phyloP scores from a whole-genome alignment of 2,888 invertebrate species.

The Nysson spinosus region DNA sequence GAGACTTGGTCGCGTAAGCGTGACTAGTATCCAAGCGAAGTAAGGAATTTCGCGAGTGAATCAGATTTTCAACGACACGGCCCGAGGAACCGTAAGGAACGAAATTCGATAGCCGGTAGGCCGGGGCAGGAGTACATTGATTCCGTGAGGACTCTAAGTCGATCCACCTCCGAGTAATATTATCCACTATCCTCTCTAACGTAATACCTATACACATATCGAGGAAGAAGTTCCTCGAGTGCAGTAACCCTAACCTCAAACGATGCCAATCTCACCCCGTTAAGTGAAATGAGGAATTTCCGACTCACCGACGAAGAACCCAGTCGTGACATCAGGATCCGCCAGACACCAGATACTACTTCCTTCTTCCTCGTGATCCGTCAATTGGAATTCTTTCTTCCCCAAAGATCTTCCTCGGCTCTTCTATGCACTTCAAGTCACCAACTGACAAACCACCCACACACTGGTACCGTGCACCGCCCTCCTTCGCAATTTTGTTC shows the following conservation, averaged over 20 bases:
- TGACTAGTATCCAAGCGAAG: too few relatives aligned
- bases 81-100: not conserved
- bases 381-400: too few relatives aligned
- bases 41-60: too few relatives aligned
- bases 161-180: not conserved
- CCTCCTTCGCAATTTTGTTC: constrained; percentile 17
- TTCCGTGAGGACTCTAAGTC: not conserved
- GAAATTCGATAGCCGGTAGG: too few relatives aligned
- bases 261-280: not conserved
- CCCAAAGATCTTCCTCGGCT: constrained; percentile 1
- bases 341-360: not conserved
- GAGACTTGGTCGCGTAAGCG: not conserved
- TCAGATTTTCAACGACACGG: not conserved
- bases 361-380: not conserved
- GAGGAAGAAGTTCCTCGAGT: not conserved
- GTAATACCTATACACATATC: not conserved
- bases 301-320: constrained; percentile 49
- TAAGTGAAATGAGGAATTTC: not conserved
- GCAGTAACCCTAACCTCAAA: constrained; percentile 13
- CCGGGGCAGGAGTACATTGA: not conserved
- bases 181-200: constrained; percentile 25
- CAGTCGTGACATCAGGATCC: constrained; percentile 41
- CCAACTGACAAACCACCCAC: constrained; percentile 58
- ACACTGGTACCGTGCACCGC: constrained; percentile 38
- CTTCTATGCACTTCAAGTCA: constrained; percentile 50